Evolutionary conservation across 2,113 vertebrate genomes (phyloP), one percentile per base, ranked within the genome.

Genomic region (Hypomesus transpacificus): DNA sequence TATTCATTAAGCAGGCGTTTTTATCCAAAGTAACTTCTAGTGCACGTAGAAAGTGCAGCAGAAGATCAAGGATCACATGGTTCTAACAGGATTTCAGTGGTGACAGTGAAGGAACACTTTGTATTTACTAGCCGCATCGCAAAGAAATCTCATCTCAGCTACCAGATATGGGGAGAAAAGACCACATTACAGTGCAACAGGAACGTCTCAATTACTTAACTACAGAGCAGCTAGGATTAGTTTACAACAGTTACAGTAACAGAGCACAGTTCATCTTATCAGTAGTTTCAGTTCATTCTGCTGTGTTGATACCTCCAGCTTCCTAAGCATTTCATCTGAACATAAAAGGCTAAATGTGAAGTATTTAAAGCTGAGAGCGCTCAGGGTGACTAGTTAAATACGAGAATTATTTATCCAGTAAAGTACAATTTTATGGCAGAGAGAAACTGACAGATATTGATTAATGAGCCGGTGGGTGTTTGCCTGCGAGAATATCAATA

Each of bases 401-500:
- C 88, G 79, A 92, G 92, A 92, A 91, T 92, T 93, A 94, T 94
- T 93, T 92, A 85, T 88, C 89, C 85, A 67, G 82, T 73, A 86
- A 84, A 87, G 86, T 84, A 85, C 70, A 85, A 89, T 90, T 90
- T 89, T 89, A 88, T 87, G 79, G 82, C 82, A 69, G 75, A 80
- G 86, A 90, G 85, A 86, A 91, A 86, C 91, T 87, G 87, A 89
- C 87, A 90, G 87, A 85, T 90, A 93, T 94, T 94, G 94, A 95
- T 95, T 92, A 94, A 94, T 91, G 90, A 93, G 91, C 86, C 88
- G 75, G 87, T 86, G 90, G 87, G 71, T 93, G 91, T 93, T 93
- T 91, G 92, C 92, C 92, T 91, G 90, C 87, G 92, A 88, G 92
- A 93, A 93, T 94, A 92, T 93, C 90, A 94, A 90, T 91, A 86